Evolutionary conservation across 1,140 invertebrate species (phyloP), one percentile per base, ranked within the genome.

Genomic region (Anthonomus grandis): DNA sequence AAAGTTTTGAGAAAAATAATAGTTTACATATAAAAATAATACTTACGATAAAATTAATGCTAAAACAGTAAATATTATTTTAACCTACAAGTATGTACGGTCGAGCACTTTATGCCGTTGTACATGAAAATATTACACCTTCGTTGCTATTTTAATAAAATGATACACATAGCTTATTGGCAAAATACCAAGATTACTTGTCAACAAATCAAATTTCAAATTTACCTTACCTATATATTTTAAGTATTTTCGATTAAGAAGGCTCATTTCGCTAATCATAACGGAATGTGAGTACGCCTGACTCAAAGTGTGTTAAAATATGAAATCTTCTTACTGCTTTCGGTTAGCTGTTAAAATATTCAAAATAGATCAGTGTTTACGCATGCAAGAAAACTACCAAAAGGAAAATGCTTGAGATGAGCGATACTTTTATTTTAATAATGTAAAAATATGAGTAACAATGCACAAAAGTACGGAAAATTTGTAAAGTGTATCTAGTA

Each of bases 91-190:
- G 31, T 13, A 22, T 48, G 24, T 24, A 44, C 50, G 24, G 50
- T 44, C 41, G 38, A 21, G 22, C 39, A 53, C 50, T 53, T 31
- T 44, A 24, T 44, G 50, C 34, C 9, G 12, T 31, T 24, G 50
- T 53, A 19, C 44, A 34, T 10, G 50, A 42, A 44, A 44, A 53
- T 46, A 13, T 13, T 50, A 53, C 13, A 44, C 50, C 23, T 39
- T 51, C 17, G 4, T 10, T 18, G n/a, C 49, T 21, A 53, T 53
- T 44, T 53, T 53, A 53, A 53, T 50, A 53, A 44, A 21, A 12
- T 15, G 34, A 39, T 39, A 51, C 36, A 17, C 27, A 13, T 9
- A 22, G 44, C 44, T 51, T 37, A 37, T 53, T 50, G 47, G 47
- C 24, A 38, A 19, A 31, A 25, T 17, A 9, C 39, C 38, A 53